Base-by-base conservation (phyloP, 2,113 vertebrate genomes). In the Setophaga kirtlandii region DNA sequence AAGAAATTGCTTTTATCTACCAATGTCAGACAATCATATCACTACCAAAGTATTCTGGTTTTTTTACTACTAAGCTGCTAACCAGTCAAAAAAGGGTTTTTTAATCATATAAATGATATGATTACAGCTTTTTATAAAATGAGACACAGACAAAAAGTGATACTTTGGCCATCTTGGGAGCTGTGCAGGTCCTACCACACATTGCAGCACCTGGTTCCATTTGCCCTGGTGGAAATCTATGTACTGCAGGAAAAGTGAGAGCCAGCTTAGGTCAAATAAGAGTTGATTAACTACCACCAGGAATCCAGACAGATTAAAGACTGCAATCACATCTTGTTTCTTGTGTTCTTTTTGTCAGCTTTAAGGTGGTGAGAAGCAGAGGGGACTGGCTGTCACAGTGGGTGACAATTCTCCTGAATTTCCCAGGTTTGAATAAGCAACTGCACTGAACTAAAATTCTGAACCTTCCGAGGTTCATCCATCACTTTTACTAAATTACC, bases 401-500 rank as follows among this genome's bases (percentile, higher is more conserved):
- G 75, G 55, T 80, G 85, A 80, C 44, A 5, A 1, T n/a, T 50
- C 64, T 60, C 70, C 50, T 68, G 86, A 87, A 95, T 90, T 94
- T 68, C 76, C 49, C 73, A 81, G 83, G 53, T 96, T 88, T 91
- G 83, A 91, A 71, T 74, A 94, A 85, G 68, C 22, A 15, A 60
- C 83, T 74, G 75, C 83, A 84, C 68, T 75, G 93, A 96, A 90
- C 90, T 94, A 42, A 89, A 94, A 93, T 93, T 58, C 96, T 52
- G 73, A 92, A 84, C 83, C 94, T 96, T 93, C 83, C 3, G 76
- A 96, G 93, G 93, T 96, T 95, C 96, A 97, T 97, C 96, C 96
- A 97, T 96, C 93, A 95, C 90, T 96, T 96, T 96, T 94, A 96
- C 94, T 97, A 96, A 97, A 97, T 97, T 96, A 97, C 94, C 94